Evolutionary conservation across 1,140 invertebrate genomes (phyloP).

Genomic region (Leptinotarsa defecta): DNA sequence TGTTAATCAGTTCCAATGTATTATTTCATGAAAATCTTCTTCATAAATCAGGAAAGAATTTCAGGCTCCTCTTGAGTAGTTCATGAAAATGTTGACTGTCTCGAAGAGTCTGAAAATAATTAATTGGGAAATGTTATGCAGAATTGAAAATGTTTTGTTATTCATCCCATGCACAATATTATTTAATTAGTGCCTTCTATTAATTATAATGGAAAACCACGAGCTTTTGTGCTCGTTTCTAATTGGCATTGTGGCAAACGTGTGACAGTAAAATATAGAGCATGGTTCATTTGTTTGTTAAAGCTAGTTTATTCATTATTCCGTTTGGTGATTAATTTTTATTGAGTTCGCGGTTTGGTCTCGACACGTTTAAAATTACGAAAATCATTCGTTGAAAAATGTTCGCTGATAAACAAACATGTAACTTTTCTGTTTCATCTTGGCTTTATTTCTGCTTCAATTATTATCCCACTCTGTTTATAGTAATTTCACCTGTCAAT

Average conservation of each 20-base stretch:
- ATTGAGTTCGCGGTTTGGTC: neutral
- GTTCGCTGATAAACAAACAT: too few species aligned
- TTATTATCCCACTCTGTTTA: too few species aligned
- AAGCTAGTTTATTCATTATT: constrained; percentile 4
- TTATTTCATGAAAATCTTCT: too few species aligned
- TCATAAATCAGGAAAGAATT: too few species aligned
- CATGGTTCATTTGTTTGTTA: constrained; percentile 1
- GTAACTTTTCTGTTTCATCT: too few species aligned
- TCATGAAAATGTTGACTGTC: too few species aligned
- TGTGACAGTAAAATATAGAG: constrained; percentile 1
- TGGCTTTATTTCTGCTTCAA: too few species aligned
- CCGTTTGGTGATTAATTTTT: constrained; percentile 2
- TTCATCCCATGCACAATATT: neutral
- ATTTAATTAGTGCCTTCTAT: constrained; percentile 3
- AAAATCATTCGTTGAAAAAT: neutral
- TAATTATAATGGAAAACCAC: constrained; percentile 8
- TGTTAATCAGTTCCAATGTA: too few species aligned
- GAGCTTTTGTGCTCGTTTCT: constrained; percentile 8
- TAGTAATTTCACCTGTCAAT: too few species aligned
- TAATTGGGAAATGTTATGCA: neutral
- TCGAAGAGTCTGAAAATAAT: too few species aligned
- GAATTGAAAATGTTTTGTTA: neutral
- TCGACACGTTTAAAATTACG: neutral
- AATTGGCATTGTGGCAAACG: neutral
- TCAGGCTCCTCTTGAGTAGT: too few species aligned